Evolutionary conservation across 2,113 vertebrate species (phyloP), one percentile per base, ranked within the genome.

Genomic region (Gymnogyps californianus): DNA sequence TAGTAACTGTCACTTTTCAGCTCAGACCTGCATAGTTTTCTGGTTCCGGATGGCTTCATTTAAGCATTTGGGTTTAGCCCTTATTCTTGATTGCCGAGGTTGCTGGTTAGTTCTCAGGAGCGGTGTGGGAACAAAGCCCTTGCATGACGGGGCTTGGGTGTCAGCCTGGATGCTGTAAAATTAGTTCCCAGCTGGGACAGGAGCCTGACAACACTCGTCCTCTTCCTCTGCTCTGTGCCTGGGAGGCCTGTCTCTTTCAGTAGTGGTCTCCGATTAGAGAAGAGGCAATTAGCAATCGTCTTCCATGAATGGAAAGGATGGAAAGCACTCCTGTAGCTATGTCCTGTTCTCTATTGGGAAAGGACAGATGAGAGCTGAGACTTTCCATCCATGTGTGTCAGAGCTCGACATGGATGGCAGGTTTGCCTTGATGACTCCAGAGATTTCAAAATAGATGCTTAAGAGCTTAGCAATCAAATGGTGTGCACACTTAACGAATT

Each of bases 61-160:
- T 71, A 91, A 64, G 34, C n/a, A 15, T 51, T 84, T 64, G n/a
- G 14, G 18, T 55, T 84, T 71, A 78, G 21, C 14, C 11, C 32
- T 70, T 75, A 42, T 46, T 75, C 47, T 36, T 66, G n/a, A 47
- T 76, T 5, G 1, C 62, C 0, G 0, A 66, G 7, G 46, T 32
- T 66, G 49, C 36, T 94, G 38, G 32, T 79, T 87, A 21, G 22
- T 46, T 62, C 26, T 82, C 64, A 59, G 38, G 24, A 87, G 28
- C 3, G 1, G 29, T 44, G 19, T 51, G n/a, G 20, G 57, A 87
- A 31, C 18, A 8, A 51, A 65, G 16, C 17, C 25, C 78, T 81
- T 58, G 72, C 38, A 34, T 0, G 1, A 2, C 1, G 3, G 32
- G 32, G 4, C 29, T 78, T 0, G 2, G 9, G 7, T 34, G 38